Evolutionary conservation across 2,797 vertebrate genomes (phyloP), one percentile per base, ranked within the genome.

Genomic region (Malurus splendens): DNA sequence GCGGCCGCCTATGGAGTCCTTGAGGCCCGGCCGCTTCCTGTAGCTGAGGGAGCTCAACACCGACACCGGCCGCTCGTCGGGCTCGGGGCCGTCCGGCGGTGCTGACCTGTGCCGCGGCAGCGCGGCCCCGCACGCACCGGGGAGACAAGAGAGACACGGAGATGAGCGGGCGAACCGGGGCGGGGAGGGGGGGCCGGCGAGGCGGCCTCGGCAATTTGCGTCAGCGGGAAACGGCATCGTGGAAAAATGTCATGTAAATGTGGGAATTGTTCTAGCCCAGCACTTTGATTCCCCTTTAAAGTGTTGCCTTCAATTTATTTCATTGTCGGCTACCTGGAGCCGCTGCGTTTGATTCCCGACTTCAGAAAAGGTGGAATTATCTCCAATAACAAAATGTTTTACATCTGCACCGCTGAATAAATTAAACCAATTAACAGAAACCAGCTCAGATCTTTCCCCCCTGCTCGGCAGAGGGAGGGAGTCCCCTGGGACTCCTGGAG

Each of bases 31-130:
- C 41, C 98, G 97, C 94, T 98, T 99, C 92, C 98, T 97, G 96
- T 99, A 99, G 97, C 99, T 99, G 73, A 99, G 98, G 25, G 98
- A 99, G 96, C 98, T 99, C 97, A 98, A 97, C 50, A 97, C 98
- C 1, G 98, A 99, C 88, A 97, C 76, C 0, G 98, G 97, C 82
- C 98, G 97, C 39, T 98, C 96, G 73, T 99, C 98, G 33, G 85
- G 84, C 75, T 98, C 98, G 85, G 97, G 98, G 92, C 96, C 96
- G 67, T 98, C 98, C 82, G 97, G 98, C 61, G 90, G 85, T 10
- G 97, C 97, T 91, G 97, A 83, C 94, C 97, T 98, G 95, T 73
- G 82, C 87, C 48, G 12, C 36, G 20, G 60, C 82, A 28, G 72
- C 87, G 24, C 32, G 15, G 68, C 82, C 82, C 84, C 90, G 19